Evolutionary conservation across 2,797 vertebrate species (phyloP), one percentile per base, ranked within the genome.

Genomic region (Pangasius macronema): DNA sequence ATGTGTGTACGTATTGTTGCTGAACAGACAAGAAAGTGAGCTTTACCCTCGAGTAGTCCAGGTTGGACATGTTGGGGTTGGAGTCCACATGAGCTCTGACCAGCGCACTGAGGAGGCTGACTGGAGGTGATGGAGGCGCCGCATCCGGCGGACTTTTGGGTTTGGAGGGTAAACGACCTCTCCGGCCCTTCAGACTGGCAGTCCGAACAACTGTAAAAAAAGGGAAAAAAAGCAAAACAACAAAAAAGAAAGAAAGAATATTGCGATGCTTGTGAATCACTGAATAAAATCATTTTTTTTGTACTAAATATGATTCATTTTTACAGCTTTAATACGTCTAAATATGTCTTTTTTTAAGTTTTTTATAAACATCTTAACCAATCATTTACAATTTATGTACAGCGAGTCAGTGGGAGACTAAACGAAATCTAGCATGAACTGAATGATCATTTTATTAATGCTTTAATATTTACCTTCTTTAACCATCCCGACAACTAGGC

Each of bases 51-150:
- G 98, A 99, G 94, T 99, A 99, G 95, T 99, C 98, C 96, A 99
- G 94, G 93, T 96, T 97, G 94, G 97, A 99, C 97, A 99, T 98
- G 93, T 98, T 97, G 91, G 98, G 98, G 94, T 99, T 99, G 95
- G 98, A 99, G 96, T 99, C 98, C 94, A 99, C 97, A 94, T 99
- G 98, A 93, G 98, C 97, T 96, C 98, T 94, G 93, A 99, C 98
- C 72, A 99, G 97, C 83, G 98, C 97, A 95, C 97, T 99, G 94
- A 99, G 98, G 95, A 99, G 97, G 95, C 98, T 99, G 95, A 99
- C 97, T 88, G 98, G 98, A 88, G 98, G 98, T 83, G 97, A 98
- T 79, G 98, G 97, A 88, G 98, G 97, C 85, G 98, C 97, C 89
- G 98, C 97, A 91, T 99, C 98, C 95, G 98, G 98, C 90, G 97